Base-by-base conservation (phyloP, 2,888 invertebrate species). In the Xestia rhomboidea region DNA sequence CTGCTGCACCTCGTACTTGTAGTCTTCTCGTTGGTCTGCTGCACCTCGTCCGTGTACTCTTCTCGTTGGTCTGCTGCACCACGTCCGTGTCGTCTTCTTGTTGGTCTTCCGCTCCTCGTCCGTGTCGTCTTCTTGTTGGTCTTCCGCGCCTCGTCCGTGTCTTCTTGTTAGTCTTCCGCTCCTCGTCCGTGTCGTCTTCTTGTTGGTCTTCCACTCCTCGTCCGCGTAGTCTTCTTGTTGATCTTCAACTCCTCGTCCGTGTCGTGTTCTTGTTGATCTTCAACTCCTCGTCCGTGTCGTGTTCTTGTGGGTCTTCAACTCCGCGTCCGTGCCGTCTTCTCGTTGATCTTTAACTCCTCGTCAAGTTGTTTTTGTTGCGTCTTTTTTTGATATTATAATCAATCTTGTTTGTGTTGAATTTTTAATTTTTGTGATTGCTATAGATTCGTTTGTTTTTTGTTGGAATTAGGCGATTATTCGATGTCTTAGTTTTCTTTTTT, bases 311-410 rank as follows among this genome's bases (percentile, higher is more conserved):
- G 13, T 71, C 44, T 73, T 63, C 8, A 54, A 41, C 44, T 2
- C 13, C 67, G 79, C 77, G 79, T 83, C 49, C 66, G 76, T 68
- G 76, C 73, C 54, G 38, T 46, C 15, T 38, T 72, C n/a, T 30
- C 18, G 15, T 27, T 4, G 13, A 41, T 15, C 15, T 24, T 30
- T 30, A 5, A 38, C n/a, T n/a, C 38, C 5, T 7, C 15, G 15
- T 7, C 7, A n/a, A 13, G 3, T 24, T 34, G 6, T 63, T 38
- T 8, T 60, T 60, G 24, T n/a, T 38, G 24, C 5, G 63, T 46
- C 24, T 34, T 77, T 6, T 41, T 60, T 54, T 51, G n/a, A 49
- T 57, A 64, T 69, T 41, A 10, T 54, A 4, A 27, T 38, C 4
- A 34, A 49, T 51, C n/a, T 72, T 38, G 11, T 70, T 41, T 24